These are phyloP conservation scores for Galeopterus variegatus DNA, from an alignment of 2,113 vertebrate species.

Conservation along the genomic window DNA sequence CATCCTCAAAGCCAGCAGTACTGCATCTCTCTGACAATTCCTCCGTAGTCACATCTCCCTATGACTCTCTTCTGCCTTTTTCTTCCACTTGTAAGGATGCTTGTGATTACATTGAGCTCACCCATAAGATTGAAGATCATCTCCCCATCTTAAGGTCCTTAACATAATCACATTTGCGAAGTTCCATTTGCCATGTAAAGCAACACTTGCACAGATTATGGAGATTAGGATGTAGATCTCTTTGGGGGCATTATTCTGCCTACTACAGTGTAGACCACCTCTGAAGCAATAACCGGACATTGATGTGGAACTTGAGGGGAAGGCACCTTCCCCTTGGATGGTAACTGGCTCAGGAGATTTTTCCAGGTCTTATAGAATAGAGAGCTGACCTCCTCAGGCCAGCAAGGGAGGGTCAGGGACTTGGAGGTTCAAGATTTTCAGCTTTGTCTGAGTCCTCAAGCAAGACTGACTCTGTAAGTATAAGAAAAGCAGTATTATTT, in stretches of 20 bases:
- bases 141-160: background rate
- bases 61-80: background rate
- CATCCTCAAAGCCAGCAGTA: background rate
- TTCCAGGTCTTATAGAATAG: background rate
- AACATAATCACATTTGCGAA: background rate
- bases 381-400: too few species aligned
- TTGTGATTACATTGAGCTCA: background rate
- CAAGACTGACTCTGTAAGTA: background rate
- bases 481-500: background rate
- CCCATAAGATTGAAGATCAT: too few species aligned
- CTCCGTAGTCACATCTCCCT: background rate
- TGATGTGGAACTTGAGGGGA: background rate
- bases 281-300: background rate
- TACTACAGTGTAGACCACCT: background rate
- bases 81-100: background rate
- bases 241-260: background rate
- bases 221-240: background rate
- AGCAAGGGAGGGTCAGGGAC: background rate
- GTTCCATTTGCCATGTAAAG: background rate
- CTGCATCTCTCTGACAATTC: background rate
- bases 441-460: background rate
- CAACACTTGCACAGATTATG: background rate
- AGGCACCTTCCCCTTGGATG: rapidly evolving
- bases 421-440: background rate
- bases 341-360: background rate